A percentile compares a stretch with the other conserved stretches of the same genome.
These are phyloP conservation scores for Protomyctophum bolini DNA, from an alignment of 2,113 vertebrate genomes.

Conservation along the genomic window DNA sequence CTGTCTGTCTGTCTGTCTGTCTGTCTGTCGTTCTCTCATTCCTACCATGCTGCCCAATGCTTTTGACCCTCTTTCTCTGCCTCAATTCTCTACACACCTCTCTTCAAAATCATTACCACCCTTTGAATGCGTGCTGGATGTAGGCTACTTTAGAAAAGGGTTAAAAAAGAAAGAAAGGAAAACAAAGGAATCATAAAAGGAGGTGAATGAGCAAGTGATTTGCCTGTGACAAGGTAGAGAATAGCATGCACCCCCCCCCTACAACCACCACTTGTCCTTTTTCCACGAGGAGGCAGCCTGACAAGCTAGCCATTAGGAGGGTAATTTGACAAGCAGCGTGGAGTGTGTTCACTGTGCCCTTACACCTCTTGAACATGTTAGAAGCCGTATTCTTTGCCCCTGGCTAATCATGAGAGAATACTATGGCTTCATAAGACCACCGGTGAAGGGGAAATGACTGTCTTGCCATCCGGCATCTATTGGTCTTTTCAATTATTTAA, in stretches of 20 bases:
- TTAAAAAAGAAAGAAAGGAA: conserved; percentile 51
- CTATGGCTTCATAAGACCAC: conserved; percentile 43
- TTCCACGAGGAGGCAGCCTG: conserved; percentile 56
- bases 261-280: conserved; percentile 54
- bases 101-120: conserved; percentile 55
- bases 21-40: background rate
- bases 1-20: background rate
- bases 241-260: conserved; percentile 49
- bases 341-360: conserved; percentile 63
- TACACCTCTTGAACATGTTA: conserved; percentile 63
- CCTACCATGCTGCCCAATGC: background rate
- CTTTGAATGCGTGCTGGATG: conserved; percentile 60
- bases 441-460: conserved; percentile 33
- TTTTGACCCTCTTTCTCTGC: conserved; percentile 21
- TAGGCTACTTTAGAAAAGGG: conserved; percentile 45
- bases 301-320: conserved; percentile 72
- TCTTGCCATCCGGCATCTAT: conserved; percentile 9
- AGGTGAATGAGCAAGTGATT: conserved; percentile 53
- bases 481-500: conserved; percentile 26
- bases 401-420: conserved; percentile 58
- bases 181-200: conserved; percentile 53
- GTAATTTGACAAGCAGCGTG: conserved; percentile 71
- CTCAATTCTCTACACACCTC: conserved; percentile 21
- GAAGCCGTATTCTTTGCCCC: conserved; percentile 48
- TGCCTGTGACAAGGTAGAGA: conserved; percentile 66